Percentiles rank a stretch among this genome's conserved stretches.
These are phyloP conservation scores for Diarsia mendica DNA, from an alignment of 2,888 invertebrate species.

Conservation along the genomic window DNA sequence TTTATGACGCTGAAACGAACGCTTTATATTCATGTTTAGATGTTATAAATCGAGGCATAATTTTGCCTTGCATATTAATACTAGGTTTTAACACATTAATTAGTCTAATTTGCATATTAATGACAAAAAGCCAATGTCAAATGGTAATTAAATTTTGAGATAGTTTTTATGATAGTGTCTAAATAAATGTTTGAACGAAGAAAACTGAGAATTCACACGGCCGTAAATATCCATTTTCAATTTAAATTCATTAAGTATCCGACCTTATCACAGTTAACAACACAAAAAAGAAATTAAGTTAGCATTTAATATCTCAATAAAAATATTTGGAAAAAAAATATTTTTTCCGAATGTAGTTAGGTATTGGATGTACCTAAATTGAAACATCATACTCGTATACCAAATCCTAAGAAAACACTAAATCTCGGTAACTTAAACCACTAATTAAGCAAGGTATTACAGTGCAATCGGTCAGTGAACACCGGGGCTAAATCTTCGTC, in stretches of 20 bases:
- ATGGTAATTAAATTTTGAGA: slow-evolving; percentile 49
- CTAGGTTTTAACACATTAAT: slow-evolving; percentile 58
- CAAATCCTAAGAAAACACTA: not conserved
- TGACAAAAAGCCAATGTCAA: slow-evolving; percentile 44
- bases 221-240: slow-evolving; percentile 36
- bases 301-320: slow-evolving; percentile 22
- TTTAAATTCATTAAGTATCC: slow-evolving; percentile 36
- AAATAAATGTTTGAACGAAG: slow-evolving; percentile 42
- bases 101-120: slow-evolving; percentile 63
- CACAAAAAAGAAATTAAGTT: slow-evolving; percentile 26
- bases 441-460: slow-evolving; percentile 35
- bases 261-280: slow-evolving; percentile 34
- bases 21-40: slow-evolving; percentile 49
- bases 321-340: too few species aligned
- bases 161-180: slow-evolving; percentile 38
- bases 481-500: slow-evolving; percentile 79
- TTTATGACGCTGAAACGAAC: slow-evolving; percentile 54
- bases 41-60: slow-evolving; percentile 47
- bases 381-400: not conserved
- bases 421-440: slow-evolving; percentile 24
- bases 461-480: slow-evolving; percentile 70
- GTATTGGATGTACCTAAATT: not conserved
- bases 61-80: slow-evolving; percentile 49
- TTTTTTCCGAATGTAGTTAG: too few species aligned
- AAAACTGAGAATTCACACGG: slow-evolving; percentile 56